Evolutionary conservation across 2,888 invertebrate genomes (phyloP).

Genomic region (Caenorhabditis sinica): DNA sequence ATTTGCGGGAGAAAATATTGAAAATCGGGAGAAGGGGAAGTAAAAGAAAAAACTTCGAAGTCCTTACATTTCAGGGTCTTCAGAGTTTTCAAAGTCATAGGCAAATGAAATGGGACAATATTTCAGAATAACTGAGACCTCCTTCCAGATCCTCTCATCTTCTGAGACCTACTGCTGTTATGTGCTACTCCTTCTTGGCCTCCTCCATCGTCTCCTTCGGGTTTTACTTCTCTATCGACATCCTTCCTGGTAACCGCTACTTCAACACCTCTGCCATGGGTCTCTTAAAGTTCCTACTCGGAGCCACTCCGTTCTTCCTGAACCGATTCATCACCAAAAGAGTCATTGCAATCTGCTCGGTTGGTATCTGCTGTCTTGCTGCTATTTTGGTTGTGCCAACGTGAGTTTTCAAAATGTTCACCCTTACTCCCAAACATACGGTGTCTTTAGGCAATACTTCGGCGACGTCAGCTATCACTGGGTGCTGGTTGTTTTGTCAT

Average conservation of each 20-base stretch:
- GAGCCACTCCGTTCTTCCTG: constrained; percentile 78
- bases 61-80: too few relatives aligned
- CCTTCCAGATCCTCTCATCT: constrained; percentile 55
- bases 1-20: neutral
- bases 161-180: constrained; percentile 72
- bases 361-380: constrained; percentile 59
- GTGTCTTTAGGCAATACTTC: constrained; percentile 51
- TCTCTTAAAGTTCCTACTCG: constrained; percentile 66
- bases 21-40: too few relatives aligned
- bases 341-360: constrained; percentile 76
- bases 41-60: too few relatives aligned
- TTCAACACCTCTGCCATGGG: constrained; percentile 76
- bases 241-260: constrained; percentile 80
- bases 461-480: constrained; percentile 27
- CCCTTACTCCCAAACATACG: neutral
- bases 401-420: constrained; percentile 47
- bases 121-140: too few relatives aligned
- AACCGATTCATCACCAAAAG: constrained; percentile 72
- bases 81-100: too few relatives aligned
- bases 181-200: constrained; percentile 79
- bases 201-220: constrained; percentile 77
- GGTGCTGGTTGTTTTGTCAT: constrained; percentile 66
- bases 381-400: constrained; percentile 49
- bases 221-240: constrained; percentile 78
- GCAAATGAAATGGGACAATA: too few relatives aligned